A percentile compares a stretch with the other conserved stretches of the same genome.
Conservation (phyloP, 2,888 invertebrate species). For the Steinernema hermaphroditum region DNA sequence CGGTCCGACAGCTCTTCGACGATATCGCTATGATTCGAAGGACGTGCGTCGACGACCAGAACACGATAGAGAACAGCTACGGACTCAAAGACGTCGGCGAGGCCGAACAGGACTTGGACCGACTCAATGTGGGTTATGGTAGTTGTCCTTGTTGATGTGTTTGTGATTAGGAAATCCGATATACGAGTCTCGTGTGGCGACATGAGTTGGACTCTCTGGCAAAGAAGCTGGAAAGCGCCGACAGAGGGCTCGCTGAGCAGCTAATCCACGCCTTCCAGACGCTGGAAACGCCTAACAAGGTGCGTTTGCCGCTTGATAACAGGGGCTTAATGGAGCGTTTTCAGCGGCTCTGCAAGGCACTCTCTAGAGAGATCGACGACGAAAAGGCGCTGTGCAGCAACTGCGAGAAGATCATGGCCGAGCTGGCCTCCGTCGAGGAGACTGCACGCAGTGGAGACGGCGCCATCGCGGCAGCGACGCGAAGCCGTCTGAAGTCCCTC, state of each 20-base stretch:
- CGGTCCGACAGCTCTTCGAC: not conserved
- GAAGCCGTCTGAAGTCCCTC: conserved; percentile 34
- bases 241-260: not conserved
- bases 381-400: conserved; percentile 40
- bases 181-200: not conserved
- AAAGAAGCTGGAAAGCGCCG: not conserved
- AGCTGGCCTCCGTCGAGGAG: conserved; percentile 38
- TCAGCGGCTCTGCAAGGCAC: conserved; percentile 17
- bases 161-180: not conserved
- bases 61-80: conserved; percentile 2
- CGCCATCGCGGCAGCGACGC: conserved; percentile 29
- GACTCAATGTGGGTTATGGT: not conserved
- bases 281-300: not conserved
- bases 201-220: not conserved
- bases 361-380: conserved; percentile 44
- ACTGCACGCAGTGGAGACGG: conserved; percentile 22
- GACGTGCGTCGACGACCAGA: not conserved
- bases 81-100: conserved; percentile 37
- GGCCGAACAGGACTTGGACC: conserved; percentile 39
- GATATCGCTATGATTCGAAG: not conserved
- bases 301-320: no score
- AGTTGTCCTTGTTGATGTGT: not conserved
- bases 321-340: not conserved
- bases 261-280: not conserved
- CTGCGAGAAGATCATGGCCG: conserved; percentile 42